phyloP scores from a whole-genome alignment of 2,113 vertebrate genomes.

The Bagarius yarrelli region DNA sequence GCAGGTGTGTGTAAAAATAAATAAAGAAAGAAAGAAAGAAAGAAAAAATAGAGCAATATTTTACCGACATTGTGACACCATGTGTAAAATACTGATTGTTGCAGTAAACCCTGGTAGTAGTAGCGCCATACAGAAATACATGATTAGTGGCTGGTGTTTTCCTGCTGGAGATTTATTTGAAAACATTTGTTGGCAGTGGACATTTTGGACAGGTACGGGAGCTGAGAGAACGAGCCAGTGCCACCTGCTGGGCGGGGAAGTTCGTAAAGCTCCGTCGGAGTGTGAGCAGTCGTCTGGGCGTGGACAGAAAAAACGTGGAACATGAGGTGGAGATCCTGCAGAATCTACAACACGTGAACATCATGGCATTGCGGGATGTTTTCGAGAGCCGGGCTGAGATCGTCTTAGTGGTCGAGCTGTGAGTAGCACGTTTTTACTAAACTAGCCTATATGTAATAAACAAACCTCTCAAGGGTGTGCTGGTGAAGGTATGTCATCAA shows the following conservation, averaged over 20 bases:
- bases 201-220: conserved; percentile 61
- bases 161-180: not conserved
- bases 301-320: conserved; percentile 57
- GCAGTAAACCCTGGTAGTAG: not conserved
- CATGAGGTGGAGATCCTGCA: conserved; percentile 59
- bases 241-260: conserved; percentile 59
- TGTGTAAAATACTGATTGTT: not conserved
- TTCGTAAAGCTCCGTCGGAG: conserved; percentile 50
- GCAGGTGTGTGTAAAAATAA: conserved; percentile 11
- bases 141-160: not conserved
- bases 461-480: not conserved
- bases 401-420: conserved; percentile 67
- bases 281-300: conserved; percentile 55
- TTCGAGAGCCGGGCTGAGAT: conserved; percentile 64
- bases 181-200: conserved; percentile 47
- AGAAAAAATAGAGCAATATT: too few relatives aligned
- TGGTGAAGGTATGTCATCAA: not conserved
- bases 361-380: conserved; percentile 60
- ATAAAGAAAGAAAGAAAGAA: not conserved
- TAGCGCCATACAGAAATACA: not conserved
- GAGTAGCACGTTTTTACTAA: conserved; percentile 33
- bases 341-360: conserved; percentile 60
- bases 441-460: not conserved
- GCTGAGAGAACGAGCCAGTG: conserved; percentile 51
- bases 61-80: not conserved